Conservation (phyloP, 2,113 vertebrate genomes). For the Smithornis capensis region DNA sequence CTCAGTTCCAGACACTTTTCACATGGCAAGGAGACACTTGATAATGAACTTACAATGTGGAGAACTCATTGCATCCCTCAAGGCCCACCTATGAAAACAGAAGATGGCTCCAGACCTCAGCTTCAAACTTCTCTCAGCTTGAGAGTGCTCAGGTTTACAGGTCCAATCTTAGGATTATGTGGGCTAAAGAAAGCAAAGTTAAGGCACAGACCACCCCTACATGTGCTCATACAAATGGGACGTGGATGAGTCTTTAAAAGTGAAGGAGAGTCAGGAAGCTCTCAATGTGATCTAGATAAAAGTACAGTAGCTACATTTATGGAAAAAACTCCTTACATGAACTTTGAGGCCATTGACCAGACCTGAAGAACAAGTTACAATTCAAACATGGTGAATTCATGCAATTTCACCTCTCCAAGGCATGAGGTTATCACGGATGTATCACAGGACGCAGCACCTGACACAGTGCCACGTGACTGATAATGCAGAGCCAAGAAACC, state of each 20-base stretch:
- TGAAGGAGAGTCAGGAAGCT: not conserved
- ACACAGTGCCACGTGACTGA: not conserved
- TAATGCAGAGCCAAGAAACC: not conserved
- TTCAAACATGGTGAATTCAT: not conserved
- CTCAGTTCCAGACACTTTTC: not conserved
- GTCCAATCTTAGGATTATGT: not conserved
- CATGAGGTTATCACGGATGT: not conserved
- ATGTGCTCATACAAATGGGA: not conserved
- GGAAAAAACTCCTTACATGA: not conserved
- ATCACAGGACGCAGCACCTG: not conserved
- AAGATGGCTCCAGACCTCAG: not conserved
- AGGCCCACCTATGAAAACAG: not conserved
- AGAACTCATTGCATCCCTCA: not conserved
- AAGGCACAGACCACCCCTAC: not conserved
- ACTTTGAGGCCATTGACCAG: not conserved
- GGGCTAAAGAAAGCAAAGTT: not conserved
- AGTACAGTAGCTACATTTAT: not conserved
- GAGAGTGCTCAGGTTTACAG: not conserved
- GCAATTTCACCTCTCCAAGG: not conserved
- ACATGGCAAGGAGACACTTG: rapidly evolving
- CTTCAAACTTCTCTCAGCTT: not conserved
- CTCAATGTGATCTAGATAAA: not conserved
- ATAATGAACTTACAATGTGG: not conserved
- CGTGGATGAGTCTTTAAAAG: not conserved
- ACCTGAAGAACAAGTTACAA: not conserved